Evolutionary conservation across 2,888 invertebrate genomes (phyloP), one percentile per base, ranked within the genome.

Genomic region (Cryptocephalus moraei): DNA sequence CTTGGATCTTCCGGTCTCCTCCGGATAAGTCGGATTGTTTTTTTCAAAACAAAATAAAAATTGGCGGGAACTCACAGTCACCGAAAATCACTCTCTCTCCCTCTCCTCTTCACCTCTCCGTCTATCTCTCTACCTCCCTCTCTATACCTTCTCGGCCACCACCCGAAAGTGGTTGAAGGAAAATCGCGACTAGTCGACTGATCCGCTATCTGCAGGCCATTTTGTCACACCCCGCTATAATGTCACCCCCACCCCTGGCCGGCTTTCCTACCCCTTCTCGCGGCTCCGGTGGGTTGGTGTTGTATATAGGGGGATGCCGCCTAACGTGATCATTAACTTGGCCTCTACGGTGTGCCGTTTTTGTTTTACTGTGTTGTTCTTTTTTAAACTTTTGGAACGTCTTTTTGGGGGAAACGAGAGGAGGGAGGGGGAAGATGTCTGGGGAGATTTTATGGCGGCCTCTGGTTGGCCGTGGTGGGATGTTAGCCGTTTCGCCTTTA

Each of bases 161-260:
- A 44, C 49, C 44, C 44, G 43, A 38, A 32, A 44, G 50, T 13
- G 44, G 43, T 54, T 50, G 52, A 53, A 50, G 51, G 51, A 51
- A 53, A 56, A 63, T 62, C 61, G 60, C 67, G 67, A 67, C 67
- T 66, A 51, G 46, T 45, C 36, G 36, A 36, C 36, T 36, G 36
- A 36, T 36, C n/a, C 12, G 36, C 36, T 36, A 36, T 36, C 36
- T 36, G 71, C 71, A 72, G 70, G 78, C 78, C 79, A 79, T 80
- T 79, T 80, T 80, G 79, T 79, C 72, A 72, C 69, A 66, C 68
- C 69, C 68, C 59, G 62, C 61, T 62, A 62, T 52, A 54, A 64
- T 63, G 64, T 66, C 68, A 66, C 62, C 66, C 68, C 68, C 65
- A 61, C 65, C 60, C 52, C 51, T 52, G 46, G 46, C 53, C 45